phyloP scores from a whole-genome alignment of 2,888 invertebrate genomes.

The Acanthosepion pharaonis region DNA sequence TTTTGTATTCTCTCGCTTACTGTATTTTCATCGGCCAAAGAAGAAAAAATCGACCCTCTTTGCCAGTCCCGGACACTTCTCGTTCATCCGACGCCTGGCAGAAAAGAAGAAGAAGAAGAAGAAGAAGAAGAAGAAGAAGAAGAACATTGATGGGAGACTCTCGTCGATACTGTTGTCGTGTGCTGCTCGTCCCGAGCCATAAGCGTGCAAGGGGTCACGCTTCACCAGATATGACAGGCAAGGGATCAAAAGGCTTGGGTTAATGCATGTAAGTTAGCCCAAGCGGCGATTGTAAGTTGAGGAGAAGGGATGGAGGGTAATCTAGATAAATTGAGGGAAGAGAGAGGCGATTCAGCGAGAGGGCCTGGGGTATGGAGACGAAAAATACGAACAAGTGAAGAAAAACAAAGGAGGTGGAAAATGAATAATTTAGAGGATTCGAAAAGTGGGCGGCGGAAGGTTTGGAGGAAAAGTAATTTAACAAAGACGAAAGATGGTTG shows the following conservation, averaged over 20 bases:
- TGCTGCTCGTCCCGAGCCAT: neutral
- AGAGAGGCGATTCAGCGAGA: neutral
- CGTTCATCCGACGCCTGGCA: too few relatives aligned
- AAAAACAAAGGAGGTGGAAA: neutral
- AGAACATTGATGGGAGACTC: neutral
- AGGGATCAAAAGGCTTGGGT: slow-evolving; percentile 33
- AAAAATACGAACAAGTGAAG: neutral
- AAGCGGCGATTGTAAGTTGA: neutral
- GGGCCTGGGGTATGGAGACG: neutral
- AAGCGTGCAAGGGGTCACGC: slow-evolving; percentile 7
- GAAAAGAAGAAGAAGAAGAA: neutral
- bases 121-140: neutral
- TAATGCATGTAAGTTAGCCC: neutral
- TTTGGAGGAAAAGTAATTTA: neutral
- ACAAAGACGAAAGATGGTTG: too few relatives aligned
- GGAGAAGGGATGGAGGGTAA: too few relatives aligned
- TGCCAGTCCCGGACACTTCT: too few relatives aligned
- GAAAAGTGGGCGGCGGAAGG: neutral
- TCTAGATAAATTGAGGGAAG: neutral
- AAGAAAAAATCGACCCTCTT: too few relatives aligned
- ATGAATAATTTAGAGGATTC: neutral
- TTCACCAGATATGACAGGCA: neutral
- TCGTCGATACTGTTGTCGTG: neutral
- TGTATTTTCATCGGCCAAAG: too few relatives aligned
- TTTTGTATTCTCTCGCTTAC: too few relatives aligned